phyloP scores from a whole-genome alignment of 1,140 invertebrate species.

The Panagrolaimus sp. region DNA sequence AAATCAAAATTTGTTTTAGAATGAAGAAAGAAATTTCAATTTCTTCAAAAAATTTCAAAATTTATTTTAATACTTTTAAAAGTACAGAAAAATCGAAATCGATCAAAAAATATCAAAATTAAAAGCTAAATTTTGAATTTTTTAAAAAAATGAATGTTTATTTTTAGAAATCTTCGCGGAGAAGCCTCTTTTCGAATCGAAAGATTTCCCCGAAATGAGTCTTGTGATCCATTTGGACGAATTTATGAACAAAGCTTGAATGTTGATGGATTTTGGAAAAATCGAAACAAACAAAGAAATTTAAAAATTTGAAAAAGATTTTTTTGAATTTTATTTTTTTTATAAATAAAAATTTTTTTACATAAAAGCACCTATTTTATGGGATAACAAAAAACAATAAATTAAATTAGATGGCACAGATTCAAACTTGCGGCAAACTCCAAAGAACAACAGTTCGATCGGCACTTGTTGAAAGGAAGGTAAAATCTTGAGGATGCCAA shows the following conservation, averaged over 20 bases:
- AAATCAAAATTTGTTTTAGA: too few species aligned
- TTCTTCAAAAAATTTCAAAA: too few species aligned
- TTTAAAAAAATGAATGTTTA: neutral
- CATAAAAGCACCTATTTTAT: too few species aligned
- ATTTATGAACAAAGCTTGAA: constrained; percentile 9
- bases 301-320: neutral
- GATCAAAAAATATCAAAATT: too few species aligned
- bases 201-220: neutral
- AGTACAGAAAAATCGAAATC: too few species aligned
- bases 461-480: constrained; percentile 90
- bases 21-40: too few species aligned
- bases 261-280: constrained; percentile 16
- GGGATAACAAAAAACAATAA: too few species aligned
- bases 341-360: too few species aligned
- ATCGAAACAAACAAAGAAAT: constrained; percentile 2
- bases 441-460: constrained; percentile 91
- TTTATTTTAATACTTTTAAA: neutral
- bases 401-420: too few species aligned
- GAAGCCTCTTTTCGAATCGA: neutral
- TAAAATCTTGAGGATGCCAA: constrained; percentile 92
- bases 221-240: neutral
- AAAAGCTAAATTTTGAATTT: too few species aligned
- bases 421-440: constrained; percentile 71
- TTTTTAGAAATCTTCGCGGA: constrained; percentile 1
- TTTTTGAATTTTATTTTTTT: neutral